Evolutionary conservation across 2,888 invertebrate genomes (phyloP).

Genomic region (Drosophila neonasuta): DNA sequence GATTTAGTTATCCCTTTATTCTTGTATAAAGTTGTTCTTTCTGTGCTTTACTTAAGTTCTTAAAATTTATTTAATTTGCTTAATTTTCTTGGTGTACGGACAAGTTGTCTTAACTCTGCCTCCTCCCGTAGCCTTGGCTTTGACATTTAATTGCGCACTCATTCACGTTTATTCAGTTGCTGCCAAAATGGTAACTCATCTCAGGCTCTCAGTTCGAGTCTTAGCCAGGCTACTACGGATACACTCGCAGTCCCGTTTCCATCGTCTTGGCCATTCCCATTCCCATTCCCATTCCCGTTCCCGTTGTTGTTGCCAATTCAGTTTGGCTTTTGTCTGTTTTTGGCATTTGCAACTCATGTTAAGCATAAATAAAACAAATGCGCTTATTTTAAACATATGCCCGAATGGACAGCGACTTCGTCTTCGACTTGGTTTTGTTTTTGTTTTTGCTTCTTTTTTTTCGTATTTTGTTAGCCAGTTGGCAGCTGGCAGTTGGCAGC

Average conservation of each 20-base stretch:
- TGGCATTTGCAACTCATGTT: slow-evolving; percentile 79
- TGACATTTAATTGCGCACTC: slow-evolving; percentile 45
- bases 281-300: not conserved
- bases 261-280: not conserved
- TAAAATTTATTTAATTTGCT: not conserved
- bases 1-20: too few species aligned
- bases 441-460: slow-evolving; percentile 19
- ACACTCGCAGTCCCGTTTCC: slow-evolving; percentile 16
- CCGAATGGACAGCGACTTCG: slow-evolving; percentile 5
- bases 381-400: slow-evolving; percentile 71
- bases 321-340: slow-evolving; percentile 46
- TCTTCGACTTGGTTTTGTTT: slow-evolving; percentile 21
- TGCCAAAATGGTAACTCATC: slow-evolving; percentile 54
- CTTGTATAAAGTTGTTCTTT: too few species aligned
- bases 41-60: not conserved
- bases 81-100: not conserved
- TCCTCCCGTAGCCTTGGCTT: not conserved
- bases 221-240: slow-evolving; percentile 6
- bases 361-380: slow-evolving; percentile 77
- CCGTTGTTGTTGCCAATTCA: slow-evolving; percentile 10
- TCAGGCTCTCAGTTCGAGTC: slow-evolving; percentile 16
- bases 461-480: slow-evolving; percentile 20
- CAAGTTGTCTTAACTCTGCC: not conserved
- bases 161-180: slow-evolving; percentile 40
- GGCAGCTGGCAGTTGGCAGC: slow-evolving; percentile 50